Base-by-base conservation (phyloP, 2,113 vertebrate species). In the Antechinus flavipes region DNA sequence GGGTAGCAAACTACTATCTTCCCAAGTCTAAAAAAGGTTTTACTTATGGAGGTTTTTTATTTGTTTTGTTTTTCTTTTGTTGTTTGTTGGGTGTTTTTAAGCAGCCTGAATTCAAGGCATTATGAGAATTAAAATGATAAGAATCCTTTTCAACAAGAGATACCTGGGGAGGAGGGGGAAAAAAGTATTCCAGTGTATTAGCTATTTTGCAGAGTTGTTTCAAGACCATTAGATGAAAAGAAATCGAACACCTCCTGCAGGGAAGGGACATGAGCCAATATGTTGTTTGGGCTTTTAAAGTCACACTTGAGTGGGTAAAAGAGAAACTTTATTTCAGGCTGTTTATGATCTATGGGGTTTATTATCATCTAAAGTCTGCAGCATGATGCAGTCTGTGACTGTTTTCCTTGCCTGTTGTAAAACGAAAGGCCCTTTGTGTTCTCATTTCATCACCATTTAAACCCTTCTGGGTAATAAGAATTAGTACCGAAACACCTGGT, bases 221-320 rank as follows among this genome's bases (percentile, higher is more conserved):
- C 35, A 47, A 94, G 91, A 91, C 52, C 53, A 54, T 10, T 23
- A 94, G 54, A 94, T 92, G 58, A 90, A 90, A 24, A 95, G 84
- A 90, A 94, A 90, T 6, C 68, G 23, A 95, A 56, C 52, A 23
- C 58, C 94, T 89, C 24, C 27, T 42, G 68, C 68, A 84, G 84
- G 50, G 95, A 53, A 53, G 52, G 12, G 24, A 0, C 25, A 76
- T 55, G 84, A 90, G 94, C 0, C 7, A 42, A 93, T 94, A 93
- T 91, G 35, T 95, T 94, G 89, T 91, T 97, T 90, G 55, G 90
- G 23, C 42, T 95, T 95, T 96, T 91, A 89, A 97, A 96, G 94
- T 92, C 91, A 54, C 61, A 91, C n/a, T 35, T 5, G 91, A 93
- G 91, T 91, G 27, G 25, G 50, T 58, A 52, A 97, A 91, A 91